Evolutionary conservation across 2,888 invertebrate genomes (phyloP), one percentile per base, ranked within the genome.

Genomic region (Leptopilina drosophilae): DNA sequence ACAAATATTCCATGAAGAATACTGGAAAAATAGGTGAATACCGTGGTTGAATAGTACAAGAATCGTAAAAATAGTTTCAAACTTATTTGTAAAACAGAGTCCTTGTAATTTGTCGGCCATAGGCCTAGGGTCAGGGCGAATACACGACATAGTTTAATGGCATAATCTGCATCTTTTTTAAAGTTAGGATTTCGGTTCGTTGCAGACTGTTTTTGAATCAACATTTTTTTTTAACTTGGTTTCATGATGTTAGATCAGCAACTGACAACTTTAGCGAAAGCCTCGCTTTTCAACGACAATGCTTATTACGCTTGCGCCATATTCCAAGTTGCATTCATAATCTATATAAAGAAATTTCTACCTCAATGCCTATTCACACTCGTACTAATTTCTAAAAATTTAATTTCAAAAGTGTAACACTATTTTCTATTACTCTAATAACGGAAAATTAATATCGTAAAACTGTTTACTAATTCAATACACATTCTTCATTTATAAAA

Each of bases 61-160:
- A 65, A 26, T 40, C 65, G 65, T n/a, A 65, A 40, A n/a, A n/a
- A 8, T 14, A 65, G 8, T 65, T 65, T 65, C 2, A 14, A 12
- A 40, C 5, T n/a, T 40, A 14, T n/a, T 40, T 40, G 40, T 6
- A 65, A 42, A 14, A 40, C 14, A 0, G 65, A 65, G 7, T 65
- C 64, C 0, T 65, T 2, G 4, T 40, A 40, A n/a, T 65, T 40
- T 1, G 40, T 33, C 14, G 65, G 65, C 65, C 65, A 65, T 14
- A 65, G 42, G 14, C 65, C 65, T 5, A 65, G 14, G 6, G 33
- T 65, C 33, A 65, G 5, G 40, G 65, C 40, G 8, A 65, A 65
- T 40, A 5, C n/a, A 65, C 65, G 65, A 42, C 40, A 65, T n/a
- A 65, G 7, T 65, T 65, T 65, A 40, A 42, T 40, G 12, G 65